Evolutionary conservation across 1,140 invertebrate species (phyloP).

Genomic region (Drosophila insularis): DNA sequence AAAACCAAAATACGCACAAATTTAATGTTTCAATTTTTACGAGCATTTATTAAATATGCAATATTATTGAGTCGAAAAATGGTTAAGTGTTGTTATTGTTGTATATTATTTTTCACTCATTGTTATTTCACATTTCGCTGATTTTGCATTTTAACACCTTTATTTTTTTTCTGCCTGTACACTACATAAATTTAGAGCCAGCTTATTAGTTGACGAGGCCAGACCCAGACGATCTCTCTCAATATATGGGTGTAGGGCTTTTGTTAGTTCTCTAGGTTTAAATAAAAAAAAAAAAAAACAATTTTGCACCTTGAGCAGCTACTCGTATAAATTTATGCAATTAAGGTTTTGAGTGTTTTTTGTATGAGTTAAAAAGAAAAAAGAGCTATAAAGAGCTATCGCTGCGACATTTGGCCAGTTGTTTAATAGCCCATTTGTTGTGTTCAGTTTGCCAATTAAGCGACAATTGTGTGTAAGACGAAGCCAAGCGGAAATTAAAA

Average conservation of each 20-base stretch:
- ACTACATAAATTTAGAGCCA: background rate
- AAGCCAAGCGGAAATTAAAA: conserved; percentile 67
- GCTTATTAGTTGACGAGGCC: conserved; percentile 16
- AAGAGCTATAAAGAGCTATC: conserved; percentile 34
- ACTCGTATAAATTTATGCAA: background rate
- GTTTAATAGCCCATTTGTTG: conserved; percentile 63
- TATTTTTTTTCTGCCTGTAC: background rate
- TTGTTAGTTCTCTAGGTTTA: conserved; percentile 8
- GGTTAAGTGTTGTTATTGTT: conserved; percentile 35
- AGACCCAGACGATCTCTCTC: too few species aligned
- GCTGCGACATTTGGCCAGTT: conserved; percentile 43
- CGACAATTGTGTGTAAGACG: conserved; percentile 53
- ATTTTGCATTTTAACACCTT: conserved; percentile 69
- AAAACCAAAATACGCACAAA: conserved; percentile 7
- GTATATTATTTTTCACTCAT: background rate
- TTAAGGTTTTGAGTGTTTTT: conserved; percentile 15
- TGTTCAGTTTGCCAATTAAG: conserved; percentile 62
- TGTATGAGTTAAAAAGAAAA: conserved; percentile 19
- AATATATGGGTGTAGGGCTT: background rate
- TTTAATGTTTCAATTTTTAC: conserved; percentile 42
- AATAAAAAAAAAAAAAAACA: too few species aligned
- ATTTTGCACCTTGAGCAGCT: conserved; percentile 32
- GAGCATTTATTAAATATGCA: conserved; percentile 56
- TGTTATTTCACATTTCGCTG: conserved; percentile 44
- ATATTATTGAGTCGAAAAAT: conserved; percentile 30